These are phyloP conservation scores for Meandrusa payeni DNA, from an alignment of 2,888 invertebrate genomes.

Conservation along the genomic window DNA sequence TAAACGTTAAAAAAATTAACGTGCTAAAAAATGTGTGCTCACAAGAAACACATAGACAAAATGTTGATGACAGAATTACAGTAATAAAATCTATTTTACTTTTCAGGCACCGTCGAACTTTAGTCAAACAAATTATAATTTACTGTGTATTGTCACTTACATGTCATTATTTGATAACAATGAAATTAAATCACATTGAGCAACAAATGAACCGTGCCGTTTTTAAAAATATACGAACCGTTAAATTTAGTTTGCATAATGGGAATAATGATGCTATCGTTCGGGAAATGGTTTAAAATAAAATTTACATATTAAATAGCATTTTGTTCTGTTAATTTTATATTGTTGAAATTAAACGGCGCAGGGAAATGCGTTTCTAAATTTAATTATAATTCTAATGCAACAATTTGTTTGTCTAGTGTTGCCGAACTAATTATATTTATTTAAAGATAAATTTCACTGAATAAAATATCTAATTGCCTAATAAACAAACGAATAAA, in stretches of 20 bases:
- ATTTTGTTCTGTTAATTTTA: constrained; percentile 40
- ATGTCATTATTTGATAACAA: constrained; percentile 7
- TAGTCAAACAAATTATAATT: neutral
- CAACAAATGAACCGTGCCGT: neutral
- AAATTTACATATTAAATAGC: constrained; percentile 51
- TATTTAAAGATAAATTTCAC: constrained; percentile 5
- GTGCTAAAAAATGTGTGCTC: too few species aligned
- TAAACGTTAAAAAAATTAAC: too few species aligned
- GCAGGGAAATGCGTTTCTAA: constrained; percentile 1
- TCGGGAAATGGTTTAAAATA: constrained; percentile 19
- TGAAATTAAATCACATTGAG: neutral
- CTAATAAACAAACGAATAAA: too few species aligned
- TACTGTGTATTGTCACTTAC: neutral
- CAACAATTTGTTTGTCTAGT: too few species aligned
- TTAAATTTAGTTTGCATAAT: constrained; percentile 43
- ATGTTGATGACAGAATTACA: too few species aligned
- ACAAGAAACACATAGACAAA: too few species aligned
- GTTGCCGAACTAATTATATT: too few species aligned
- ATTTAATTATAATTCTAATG: constrained; percentile 31
- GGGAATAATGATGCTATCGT: constrained; percentile 34
- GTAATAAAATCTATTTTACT: too few species aligned
- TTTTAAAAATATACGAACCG: constrained; percentile 28
- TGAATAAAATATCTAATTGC: constrained; percentile 29
- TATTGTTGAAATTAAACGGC: constrained; percentile 32
- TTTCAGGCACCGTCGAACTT: too few species aligned